These are phyloP conservation scores for Chrysochloris asiatica DNA, from an alignment of 2,113 vertebrate genomes.

Conservation along the genomic window DNA sequence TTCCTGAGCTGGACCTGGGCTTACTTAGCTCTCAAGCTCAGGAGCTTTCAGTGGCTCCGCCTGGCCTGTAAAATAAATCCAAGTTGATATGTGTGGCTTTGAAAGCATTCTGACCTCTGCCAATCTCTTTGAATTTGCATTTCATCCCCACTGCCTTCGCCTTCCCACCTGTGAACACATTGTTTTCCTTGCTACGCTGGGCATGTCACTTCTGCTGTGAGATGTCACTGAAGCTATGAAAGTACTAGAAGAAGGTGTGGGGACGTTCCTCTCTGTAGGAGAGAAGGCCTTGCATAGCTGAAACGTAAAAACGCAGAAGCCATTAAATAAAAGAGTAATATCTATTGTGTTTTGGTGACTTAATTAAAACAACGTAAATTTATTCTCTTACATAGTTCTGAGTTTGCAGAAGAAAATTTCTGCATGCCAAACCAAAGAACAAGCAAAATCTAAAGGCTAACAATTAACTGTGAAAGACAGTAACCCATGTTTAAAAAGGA, in stretches of 20 bases:
- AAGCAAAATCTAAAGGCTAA: not conserved
- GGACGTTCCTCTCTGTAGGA: not conserved
- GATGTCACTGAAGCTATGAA: not conserved
- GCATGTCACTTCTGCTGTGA: not conserved
- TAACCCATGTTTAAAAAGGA: not conserved
- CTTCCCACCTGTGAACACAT: not conserved
- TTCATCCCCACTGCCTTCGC: slow-evolving; percentile 10
- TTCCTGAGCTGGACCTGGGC: not conserved
- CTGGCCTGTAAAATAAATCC: too few species aligned
- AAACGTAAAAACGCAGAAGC: slow-evolving; percentile 9
- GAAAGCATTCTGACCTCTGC: not conserved
- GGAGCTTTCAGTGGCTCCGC: too few species aligned
- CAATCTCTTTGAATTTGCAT: not conserved
- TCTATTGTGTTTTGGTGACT: not conserved
- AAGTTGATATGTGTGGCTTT: not conserved
- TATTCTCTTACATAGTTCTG: not conserved
- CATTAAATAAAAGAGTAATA: not conserved
- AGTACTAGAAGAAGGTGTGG: not conserved
- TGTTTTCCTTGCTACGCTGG: not conserved
- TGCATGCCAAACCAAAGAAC: not conserved
- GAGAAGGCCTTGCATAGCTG: not conserved
- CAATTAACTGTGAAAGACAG: not conserved
- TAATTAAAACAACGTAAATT: too few species aligned
- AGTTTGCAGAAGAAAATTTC: slow-evolving; percentile 12
- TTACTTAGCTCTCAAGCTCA: too few species aligned